Evolutionary conservation across 2,888 invertebrate species (phyloP).

Genomic region (Doris montereyensis): DNA sequence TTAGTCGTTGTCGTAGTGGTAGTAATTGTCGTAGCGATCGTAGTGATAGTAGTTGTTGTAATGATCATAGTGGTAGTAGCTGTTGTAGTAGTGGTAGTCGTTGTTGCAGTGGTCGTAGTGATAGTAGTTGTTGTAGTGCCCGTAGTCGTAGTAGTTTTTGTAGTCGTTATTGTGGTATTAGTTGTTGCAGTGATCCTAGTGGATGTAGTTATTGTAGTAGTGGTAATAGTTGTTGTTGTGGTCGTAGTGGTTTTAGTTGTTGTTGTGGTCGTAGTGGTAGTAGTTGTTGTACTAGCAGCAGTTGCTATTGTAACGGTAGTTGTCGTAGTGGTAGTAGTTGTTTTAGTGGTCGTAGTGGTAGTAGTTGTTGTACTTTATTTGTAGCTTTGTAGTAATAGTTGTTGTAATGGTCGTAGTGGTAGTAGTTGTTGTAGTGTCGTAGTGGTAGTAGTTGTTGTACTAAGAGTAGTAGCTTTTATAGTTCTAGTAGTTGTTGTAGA

Average conservation of each 20-base stretch:
- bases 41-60: too few species aligned
- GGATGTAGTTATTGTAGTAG: neutral
- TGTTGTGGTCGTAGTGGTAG: neutral
- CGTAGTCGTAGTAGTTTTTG: neutral
- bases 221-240: neutral
- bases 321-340: neutral
- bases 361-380: neutral
- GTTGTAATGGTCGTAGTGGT: neutral
- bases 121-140: neutral
- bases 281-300: neutral
- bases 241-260: neutral
- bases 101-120: too few species aligned
- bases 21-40: too few species aligned
- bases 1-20: too few species aligned
- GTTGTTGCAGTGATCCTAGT: neutral
- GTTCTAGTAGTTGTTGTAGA: too few species aligned
- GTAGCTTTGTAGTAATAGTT: neutral
- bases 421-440: too few species aligned
- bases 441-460: too few species aligned
- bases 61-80: too few species aligned
- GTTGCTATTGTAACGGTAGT: neutral
- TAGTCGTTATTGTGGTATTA: neutral
- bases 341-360: neutral
- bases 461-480: too few species aligned
- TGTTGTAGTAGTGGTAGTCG: too few species aligned